phyloP scores from a whole-genome alignment of 2,888 invertebrate species.

The Chrysolina haemoptera region DNA sequence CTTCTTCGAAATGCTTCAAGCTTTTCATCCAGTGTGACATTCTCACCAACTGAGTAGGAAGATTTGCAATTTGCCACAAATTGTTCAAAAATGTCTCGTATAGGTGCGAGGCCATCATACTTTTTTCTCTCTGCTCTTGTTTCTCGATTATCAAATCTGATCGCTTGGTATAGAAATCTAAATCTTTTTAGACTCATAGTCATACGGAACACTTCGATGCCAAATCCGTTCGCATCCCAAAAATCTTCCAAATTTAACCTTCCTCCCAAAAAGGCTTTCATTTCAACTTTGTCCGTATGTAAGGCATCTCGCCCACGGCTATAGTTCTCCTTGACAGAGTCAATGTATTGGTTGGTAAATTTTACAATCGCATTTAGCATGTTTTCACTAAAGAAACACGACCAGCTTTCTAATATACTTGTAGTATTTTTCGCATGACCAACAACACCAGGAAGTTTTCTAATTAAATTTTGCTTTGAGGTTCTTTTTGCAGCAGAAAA shows the following conservation, averaged over 20 bases:
- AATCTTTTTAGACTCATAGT: constrained; percentile 55
- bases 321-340: constrained; percentile 45
- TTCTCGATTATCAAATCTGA: constrained; percentile 53
- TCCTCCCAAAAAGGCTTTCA: constrained; percentile 58
- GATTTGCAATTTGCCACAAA: constrained; percentile 24
- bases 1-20: too few species aligned
- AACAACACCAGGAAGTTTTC: constrained; percentile 9
- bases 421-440: constrained; percentile 10
- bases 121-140: constrained; percentile 42
- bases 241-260: constrained; percentile 52
- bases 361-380: constrained; percentile 53
- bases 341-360: constrained; percentile 54
- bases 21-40: too few species aligned
- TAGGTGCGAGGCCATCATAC: constrained; percentile 53
- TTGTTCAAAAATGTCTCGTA: constrained; percentile 54
- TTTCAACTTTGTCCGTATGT: constrained; percentile 54
- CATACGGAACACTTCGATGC: constrained; percentile 56
- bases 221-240: constrained; percentile 55
- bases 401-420: constrained; percentile 13
- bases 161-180: constrained; percentile 49
- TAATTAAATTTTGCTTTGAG: constrained; percentile 12
- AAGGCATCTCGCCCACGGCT: constrained; percentile 46
- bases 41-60: constrained; percentile 38
- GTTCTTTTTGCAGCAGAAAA: constrained; percentile 13
- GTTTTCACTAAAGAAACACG: constrained; percentile 16